phyloP scores from a whole-genome alignment of 2,797 vertebrate species.

The Ceryle rudis region DNA sequence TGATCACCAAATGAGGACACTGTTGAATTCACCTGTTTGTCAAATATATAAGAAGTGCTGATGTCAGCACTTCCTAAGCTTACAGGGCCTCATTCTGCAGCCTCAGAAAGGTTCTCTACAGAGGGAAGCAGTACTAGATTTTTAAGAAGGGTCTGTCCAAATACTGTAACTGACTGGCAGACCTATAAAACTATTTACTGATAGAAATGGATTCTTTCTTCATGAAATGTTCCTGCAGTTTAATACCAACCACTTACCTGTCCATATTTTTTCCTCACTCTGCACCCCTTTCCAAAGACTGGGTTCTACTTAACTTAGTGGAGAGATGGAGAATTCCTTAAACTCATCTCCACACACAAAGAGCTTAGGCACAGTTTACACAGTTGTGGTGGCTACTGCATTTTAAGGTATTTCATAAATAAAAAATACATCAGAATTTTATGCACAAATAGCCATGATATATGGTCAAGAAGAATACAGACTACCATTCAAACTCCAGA shows the following conservation, averaged over 20 bases:
- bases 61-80: neutral
- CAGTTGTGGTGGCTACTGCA: neutral
- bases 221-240: neutral
- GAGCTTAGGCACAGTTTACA: neutral
- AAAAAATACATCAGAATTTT: neutral
- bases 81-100: neutral
- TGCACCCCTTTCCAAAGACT: neutral
- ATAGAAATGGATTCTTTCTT: neutral
- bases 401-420: neutral
- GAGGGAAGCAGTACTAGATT: neutral
- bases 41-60: neutral
- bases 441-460: neutral
- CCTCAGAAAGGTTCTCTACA: neutral
- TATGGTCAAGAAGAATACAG: neutral
- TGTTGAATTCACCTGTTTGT: neutral
- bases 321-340: constrained; percentile 18
- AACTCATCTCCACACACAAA: neutral
- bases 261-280: neutral
- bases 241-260: neutral
- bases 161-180: neutral
- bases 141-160: neutral
- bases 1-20: neutral
- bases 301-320: neutral
- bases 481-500: neutral
- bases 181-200: neutral